These are phyloP conservation scores for Drosophila picticornis DNA, from an alignment of 2,888 invertebrate species.

Conservation along the genomic window DNA sequence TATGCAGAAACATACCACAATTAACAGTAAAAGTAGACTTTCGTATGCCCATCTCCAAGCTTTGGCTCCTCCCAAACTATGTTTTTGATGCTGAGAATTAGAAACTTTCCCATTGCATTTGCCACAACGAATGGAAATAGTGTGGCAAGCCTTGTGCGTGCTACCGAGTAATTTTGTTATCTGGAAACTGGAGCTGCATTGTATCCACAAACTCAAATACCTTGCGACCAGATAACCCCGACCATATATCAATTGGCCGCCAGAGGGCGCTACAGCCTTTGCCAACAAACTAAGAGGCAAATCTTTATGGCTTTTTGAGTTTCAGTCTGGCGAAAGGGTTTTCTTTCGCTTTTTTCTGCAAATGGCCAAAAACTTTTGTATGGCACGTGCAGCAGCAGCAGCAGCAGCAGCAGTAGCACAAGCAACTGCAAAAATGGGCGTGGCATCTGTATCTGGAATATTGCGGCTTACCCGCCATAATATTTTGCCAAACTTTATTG, in stretches of 20 bases:
- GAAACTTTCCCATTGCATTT: not conserved
- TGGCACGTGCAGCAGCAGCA: conserved; percentile 55
- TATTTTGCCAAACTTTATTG: conserved; percentile 82
- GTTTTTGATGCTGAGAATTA: not conserved
- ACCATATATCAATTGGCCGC: conserved; percentile 71
- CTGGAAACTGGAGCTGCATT: conserved; percentile 22
- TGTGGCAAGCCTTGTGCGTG: conserved; percentile 5
- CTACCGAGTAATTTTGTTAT: conserved; percentile 42
- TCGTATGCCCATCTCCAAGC: not conserved
- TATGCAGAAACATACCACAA: not conserved
- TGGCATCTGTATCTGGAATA: conserved; percentile 36
- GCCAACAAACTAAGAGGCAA: conserved; percentile 50
- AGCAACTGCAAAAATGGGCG: conserved; percentile 39
- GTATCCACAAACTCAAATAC: conserved; percentile 27
- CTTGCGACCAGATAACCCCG: conserved; percentile 45
- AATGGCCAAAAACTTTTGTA: conserved; percentile 62
- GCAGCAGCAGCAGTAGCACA: conserved; percentile 17
- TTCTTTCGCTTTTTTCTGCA: conserved; percentile 17
- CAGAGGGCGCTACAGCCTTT: conserved; percentile 57
- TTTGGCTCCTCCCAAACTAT: not conserved
- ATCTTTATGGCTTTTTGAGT: conserved; percentile 76
- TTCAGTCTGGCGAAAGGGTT: conserved; percentile 43
- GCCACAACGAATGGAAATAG: not conserved
- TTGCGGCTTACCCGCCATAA: conserved; percentile 64
- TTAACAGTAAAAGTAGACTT: not conserved